These are phyloP conservation scores for Catharus bicknelli DNA, from an alignment of 2,113 vertebrate genomes.

Conservation along the genomic window DNA sequence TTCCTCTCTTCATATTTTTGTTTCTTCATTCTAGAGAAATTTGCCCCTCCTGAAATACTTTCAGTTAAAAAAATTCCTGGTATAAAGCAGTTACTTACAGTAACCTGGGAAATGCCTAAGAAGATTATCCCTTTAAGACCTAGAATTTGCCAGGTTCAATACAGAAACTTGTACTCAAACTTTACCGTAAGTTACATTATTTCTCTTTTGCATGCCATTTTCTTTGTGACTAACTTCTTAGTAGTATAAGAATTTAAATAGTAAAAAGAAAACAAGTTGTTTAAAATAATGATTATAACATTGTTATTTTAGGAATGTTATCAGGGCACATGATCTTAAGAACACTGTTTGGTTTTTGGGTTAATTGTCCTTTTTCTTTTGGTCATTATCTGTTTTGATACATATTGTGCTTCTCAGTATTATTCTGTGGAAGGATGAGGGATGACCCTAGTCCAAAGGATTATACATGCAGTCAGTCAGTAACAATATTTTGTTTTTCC, in stretches of 20 bases:
- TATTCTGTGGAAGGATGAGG: neutral
- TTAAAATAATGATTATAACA: neutral
- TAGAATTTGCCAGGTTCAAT: constrained; percentile 47
- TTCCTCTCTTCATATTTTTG: neutral
- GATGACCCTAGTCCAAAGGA: neutral
- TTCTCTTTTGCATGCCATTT: neutral
- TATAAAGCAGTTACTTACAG: constrained; percentile 46
- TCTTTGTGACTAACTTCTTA: neutral
- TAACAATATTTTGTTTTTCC: neutral
- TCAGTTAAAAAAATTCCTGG: constrained; percentile 44
- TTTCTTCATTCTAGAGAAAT: constrained; percentile 72
- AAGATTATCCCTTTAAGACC: neutral
- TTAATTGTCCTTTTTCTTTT: neutral
- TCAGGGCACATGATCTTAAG: neutral
- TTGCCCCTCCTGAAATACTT: constrained; percentile 59
- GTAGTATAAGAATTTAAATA: neutral
- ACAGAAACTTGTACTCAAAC: constrained; percentile 51
- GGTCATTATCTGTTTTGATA: neutral
- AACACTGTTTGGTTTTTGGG: neutral
- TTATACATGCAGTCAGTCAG: neutral
- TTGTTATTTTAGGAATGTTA: neutral
- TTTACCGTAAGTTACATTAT: constrained; percentile 53
- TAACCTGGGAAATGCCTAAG: constrained; percentile 63
- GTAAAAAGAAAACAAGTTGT: neutral
- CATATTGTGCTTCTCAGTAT: neutral